These are phyloP conservation scores for Holacanthus passer DNA, from an alignment of 2,113 vertebrate species.

Conservation along the genomic window DNA sequence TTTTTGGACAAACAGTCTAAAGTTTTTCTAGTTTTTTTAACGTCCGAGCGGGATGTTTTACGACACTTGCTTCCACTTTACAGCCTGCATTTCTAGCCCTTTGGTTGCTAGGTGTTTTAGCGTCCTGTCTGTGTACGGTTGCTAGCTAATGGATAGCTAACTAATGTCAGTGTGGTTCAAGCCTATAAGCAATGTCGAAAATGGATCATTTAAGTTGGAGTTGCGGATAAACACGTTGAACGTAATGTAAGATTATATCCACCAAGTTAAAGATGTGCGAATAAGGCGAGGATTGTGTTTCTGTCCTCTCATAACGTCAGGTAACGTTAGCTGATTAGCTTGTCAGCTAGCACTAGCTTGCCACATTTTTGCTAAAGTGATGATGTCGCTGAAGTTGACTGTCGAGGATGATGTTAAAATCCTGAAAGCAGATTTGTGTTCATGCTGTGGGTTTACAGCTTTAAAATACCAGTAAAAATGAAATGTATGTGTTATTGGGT, in stretches of 20 bases:
- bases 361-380: not conserved
- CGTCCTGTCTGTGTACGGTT: constrained; percentile 72
- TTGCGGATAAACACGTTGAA: not conserved
- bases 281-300: constrained; percentile 35
- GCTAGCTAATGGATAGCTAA: constrained; percentile 66
- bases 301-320: not conserved
- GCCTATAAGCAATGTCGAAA: not conserved
- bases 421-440: not conserved
- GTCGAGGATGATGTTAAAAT: not conserved
- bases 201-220: not conserved
- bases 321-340: constrained; percentile 32
- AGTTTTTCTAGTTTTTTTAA: too few species aligned
- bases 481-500: not conserved
- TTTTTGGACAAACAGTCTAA: not conserved
- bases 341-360: not conserved
- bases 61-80: constrained; percentile 66
- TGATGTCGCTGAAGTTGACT: not conserved
- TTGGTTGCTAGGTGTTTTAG: constrained; percentile 76
- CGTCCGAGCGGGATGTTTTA: not conserved
- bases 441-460: not conserved
- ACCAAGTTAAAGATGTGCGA: not conserved
- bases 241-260: accelerated
- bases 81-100: not conserved
- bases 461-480: not conserved
- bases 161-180: not conserved